Base-by-base conservation (phyloP, 53 echinoderm and acorn worm species). In the Temnopleurus reevesii region DNA sequence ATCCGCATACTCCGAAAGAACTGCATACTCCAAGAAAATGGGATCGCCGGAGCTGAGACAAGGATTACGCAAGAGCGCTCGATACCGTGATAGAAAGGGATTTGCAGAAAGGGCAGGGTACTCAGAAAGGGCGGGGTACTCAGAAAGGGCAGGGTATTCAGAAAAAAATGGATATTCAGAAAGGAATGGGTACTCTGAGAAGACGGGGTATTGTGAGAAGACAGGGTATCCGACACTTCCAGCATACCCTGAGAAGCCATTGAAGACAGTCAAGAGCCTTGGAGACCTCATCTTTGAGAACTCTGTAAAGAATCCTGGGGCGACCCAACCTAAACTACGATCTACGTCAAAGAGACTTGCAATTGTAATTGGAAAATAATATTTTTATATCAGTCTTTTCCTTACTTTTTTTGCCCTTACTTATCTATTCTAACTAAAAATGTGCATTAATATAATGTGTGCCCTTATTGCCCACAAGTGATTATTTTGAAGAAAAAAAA, bases 221-320 rank as follows among this genome's bases (percentile, higher is more conserved):
- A 51, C 15, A 15, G 53, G 53, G 53, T 10, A 8, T 15, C 9
- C 53, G 15, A 19, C 18, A 15, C 8, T 8, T 15, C 8, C 60
- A 12, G 24, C 19, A 5, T n/a, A n/a, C n/a, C n/a, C 24, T 18
- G 60, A 60, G 33, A 30, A 36, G 38, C 60, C 60, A 19, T 18
- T 85, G 58, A 85, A 85, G 30, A 24, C 59, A 7, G 43, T 60
- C 59, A 85, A 85, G 85, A 85, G 85, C 45, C 43, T 85, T 2
- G 85, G 85, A 7, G 85, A 85, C 45, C 85, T 85, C 27, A 85
- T 85, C 60, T 57, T 46, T 57, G 85, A 85, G 60, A 85, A 85
- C 19, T 24, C 85, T 59, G 21, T 60, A 25, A 21, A 59, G 85
- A 57, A 59, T 46, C 44, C 59, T 23, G 4, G 59, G 60, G 44